A percentile compares a stretch with the other conserved stretches of the same genome.
phyloP scores from a whole-genome alignment of 2,888 invertebrate species.

The Orchestes rusci region DNA sequence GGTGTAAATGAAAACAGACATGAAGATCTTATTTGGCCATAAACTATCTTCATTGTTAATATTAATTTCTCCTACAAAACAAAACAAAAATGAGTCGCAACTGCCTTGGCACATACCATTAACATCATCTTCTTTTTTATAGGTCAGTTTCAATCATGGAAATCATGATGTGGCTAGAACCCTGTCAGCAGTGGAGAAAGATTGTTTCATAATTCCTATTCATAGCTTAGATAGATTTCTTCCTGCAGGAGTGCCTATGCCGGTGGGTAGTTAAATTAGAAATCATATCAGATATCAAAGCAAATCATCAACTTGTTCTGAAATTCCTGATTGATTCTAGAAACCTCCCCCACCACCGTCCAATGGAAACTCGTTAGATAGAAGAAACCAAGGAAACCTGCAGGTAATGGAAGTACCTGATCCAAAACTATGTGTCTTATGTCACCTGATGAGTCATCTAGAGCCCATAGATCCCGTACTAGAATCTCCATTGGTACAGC shows the following conservation, averaged over 20 bases:
- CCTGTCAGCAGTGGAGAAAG: conserved; percentile 74
- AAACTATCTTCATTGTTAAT: too few relatives aligned
- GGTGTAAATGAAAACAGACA: too few relatives aligned
- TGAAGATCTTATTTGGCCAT: too few relatives aligned
- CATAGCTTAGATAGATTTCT: conserved; percentile 82
- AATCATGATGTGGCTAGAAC: conserved; percentile 49
- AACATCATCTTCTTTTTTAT: conserved; percentile 21
- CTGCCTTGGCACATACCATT: too few relatives aligned
- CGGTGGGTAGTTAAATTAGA: conserved; percentile 33
- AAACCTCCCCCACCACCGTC: conserved; percentile 33
- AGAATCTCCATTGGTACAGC: conserved; percentile 77
- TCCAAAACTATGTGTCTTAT: conserved; percentile 80
- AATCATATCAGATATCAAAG: too few relatives aligned
- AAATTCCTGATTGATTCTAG: too few relatives aligned
- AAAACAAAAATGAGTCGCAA: too few relatives aligned
- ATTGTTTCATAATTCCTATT: conserved; percentile 90
- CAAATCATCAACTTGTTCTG: too few relatives aligned
- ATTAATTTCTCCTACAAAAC: too few relatives aligned
- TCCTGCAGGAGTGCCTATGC: conserved; percentile 82
- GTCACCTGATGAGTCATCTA: conserved; percentile 83
- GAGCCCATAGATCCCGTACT: conserved; percentile 79
- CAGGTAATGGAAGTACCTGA: conserved; percentile 62
- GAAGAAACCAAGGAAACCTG: conserved; percentile 37
- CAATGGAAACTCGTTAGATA: conserved; percentile 35
- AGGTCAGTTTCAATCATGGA: conserved; percentile 40